These are phyloP conservation scores for Alligator mississippiensis DNA, from an alignment of 2,113 vertebrate genomes.

Conservation along the genomic window DNA sequence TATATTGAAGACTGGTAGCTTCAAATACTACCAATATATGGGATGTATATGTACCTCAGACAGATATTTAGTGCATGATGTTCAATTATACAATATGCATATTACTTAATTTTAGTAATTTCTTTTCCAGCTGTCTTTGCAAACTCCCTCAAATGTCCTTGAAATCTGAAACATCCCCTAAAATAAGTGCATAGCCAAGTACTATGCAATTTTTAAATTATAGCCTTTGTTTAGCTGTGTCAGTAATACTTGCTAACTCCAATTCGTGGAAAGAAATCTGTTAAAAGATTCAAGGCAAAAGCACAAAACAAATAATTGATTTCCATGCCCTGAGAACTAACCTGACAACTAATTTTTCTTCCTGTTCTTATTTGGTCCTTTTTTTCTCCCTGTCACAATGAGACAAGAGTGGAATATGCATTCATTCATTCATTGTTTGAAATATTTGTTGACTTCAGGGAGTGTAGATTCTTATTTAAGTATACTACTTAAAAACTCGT, in stretches of 20 bases:
- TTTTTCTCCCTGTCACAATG: not conserved
- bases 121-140: not conserved
- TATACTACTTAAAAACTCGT: conserved; percentile 40
- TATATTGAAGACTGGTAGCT: not conserved
- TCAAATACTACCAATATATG: not conserved
- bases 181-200: conserved; percentile 6
- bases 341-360: conserved; percentile 44
- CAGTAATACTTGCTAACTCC: conserved; percentile 29
- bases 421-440: conserved; percentile 43
- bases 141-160: conserved; percentile 3
- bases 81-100: not conserved
- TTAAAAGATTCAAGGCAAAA: conserved; percentile 33
- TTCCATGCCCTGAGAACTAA: conserved; percentile 35
- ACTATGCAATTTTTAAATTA: conserved; percentile 11
- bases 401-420: conserved; percentile 7
- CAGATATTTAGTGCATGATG: not conserved
- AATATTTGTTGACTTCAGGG: conserved; percentile 49
- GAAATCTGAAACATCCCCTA: not conserved
- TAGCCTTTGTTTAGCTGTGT: not conserved
- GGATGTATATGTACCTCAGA: not conserved
- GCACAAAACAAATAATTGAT: conserved; percentile 37
- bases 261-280: conserved; percentile 5
- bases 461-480: conserved; percentile 50
- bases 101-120: not conserved
- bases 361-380: not conserved